Percentiles rank a stretch among this genome's conserved stretches.
phyloP scores from a whole-genome alignment of 2,113 vertebrate genomes.

The Salvelinus fontinalis region DNA sequence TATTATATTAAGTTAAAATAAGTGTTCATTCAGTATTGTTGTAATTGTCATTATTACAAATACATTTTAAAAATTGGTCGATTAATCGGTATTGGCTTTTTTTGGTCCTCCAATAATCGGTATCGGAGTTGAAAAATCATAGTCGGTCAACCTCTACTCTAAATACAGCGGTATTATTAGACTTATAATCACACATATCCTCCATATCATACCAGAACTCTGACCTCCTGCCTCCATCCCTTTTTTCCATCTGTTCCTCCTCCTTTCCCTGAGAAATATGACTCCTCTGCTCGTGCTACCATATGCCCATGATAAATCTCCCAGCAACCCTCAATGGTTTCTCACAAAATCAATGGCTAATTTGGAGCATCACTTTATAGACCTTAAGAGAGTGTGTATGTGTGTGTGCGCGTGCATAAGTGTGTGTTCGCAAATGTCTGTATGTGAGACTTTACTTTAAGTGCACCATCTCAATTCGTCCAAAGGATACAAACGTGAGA shows the following conservation, averaged over 20 bases:
- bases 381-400: constrained; percentile 9
- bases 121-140: too few species aligned
- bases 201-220: constrained; percentile 32
- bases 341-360: constrained; percentile 69
- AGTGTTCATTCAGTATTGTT: too few species aligned
- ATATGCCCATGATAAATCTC: constrained; percentile 60
- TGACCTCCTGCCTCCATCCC: constrained; percentile 37
- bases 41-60: too few species aligned
- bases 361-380: constrained; percentile 52
- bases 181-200: constrained; percentile 60
- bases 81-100: too few species aligned
- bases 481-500: too few species aligned
- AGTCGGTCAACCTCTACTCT: constrained; percentile 4
- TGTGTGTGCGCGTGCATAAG: constrained; percentile 12
- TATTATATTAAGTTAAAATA: too few species aligned
- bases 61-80: too few species aligned
- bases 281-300: constrained; percentile 24
- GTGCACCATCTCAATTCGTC: too few species aligned
- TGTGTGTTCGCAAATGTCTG: neutral
- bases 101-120: too few species aligned
- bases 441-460: neutral
- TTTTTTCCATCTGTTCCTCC: constrained; percentile 41
- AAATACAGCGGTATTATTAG: constrained; percentile 53
- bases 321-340: constrained; percentile 46
- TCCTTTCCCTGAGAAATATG: constrained; percentile 50